Percentiles rank a stretch among this genome's conserved stretches.
These are phyloP conservation scores for Caenorhabditis imperialis DNA, from an alignment of 2,888 invertebrate genomes.

Conservation along the genomic window DNA sequence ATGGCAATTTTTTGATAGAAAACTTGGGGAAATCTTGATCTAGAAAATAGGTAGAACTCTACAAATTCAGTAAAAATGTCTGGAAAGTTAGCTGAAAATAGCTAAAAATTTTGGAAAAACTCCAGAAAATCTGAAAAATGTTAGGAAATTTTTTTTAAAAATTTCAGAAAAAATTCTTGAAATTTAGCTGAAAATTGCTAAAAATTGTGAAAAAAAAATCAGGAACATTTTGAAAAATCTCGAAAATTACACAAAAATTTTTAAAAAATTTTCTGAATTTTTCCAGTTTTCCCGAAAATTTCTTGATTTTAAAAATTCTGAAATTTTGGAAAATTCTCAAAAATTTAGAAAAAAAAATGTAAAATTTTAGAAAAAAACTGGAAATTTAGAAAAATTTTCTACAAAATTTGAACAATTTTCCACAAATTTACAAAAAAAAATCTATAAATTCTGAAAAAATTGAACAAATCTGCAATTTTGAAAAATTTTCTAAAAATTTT, in stretches of 20 bases:
- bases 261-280: neutral
- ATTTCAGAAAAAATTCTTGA: too few relatives aligned
- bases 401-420: too few relatives aligned
- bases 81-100: neutral
- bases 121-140: neutral
- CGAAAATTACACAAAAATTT: slow-evolving; percentile 1
- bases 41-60: neutral
- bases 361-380: neutral
- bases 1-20: neutral
- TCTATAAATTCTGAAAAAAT: neutral
- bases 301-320: neutral
- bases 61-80: neutral
- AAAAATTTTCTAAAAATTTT: neutral
- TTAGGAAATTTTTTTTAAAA: too few relatives aligned
- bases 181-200: neutral
- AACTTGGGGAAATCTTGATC: neutral
- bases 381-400: too few relatives aligned
- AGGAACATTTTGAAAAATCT: neutral
- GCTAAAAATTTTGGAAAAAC: neutral
- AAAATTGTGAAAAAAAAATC: slow-evolving; percentile 3
- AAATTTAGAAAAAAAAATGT: too few relatives aligned
- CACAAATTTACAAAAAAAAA: too few relatives aligned
- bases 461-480: too few relatives aligned
- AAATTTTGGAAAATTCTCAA: neutral
- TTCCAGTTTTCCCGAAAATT: neutral